phyloP scores from a whole-genome alignment of 2,113 vertebrate species.

The Nothobranchius kuhntae region DNA sequence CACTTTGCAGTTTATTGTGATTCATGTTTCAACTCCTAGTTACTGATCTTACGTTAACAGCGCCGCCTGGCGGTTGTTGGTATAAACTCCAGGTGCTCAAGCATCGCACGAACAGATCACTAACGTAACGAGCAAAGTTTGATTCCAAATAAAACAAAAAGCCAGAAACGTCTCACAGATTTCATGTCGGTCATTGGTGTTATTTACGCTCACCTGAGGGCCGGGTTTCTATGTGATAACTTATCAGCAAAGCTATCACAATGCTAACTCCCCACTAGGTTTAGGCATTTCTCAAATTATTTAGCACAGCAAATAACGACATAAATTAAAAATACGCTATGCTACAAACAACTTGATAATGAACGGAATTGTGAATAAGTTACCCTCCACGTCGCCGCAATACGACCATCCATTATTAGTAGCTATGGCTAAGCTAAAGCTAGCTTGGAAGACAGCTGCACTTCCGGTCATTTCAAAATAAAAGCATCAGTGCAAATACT shows the following conservation, averaged over 20 bases:
- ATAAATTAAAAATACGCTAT: accelerated
- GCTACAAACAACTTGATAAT: accelerated
- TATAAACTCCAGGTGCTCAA: neutral
- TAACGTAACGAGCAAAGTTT: neutral
- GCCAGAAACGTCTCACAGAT: neutral
- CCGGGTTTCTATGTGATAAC: neutral
- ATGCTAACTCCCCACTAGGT: neutral
- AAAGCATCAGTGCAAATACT: neutral
- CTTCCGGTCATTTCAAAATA: slow-evolving; percentile 50
- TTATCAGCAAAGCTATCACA: slow-evolving; percentile 32
- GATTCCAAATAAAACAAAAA: neutral
- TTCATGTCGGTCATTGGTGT: neutral
- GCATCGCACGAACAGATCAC: neutral
- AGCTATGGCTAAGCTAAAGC: neutral
- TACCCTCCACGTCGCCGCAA: slow-evolving; percentile 44
- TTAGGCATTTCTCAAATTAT: neutral
- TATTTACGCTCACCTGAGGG: neutral
- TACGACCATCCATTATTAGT: slow-evolving; percentile 47
- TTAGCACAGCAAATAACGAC: accelerated
- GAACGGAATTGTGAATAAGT: neutral
- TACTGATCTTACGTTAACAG: neutral
- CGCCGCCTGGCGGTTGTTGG: neutral
- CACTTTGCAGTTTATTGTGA: no score
- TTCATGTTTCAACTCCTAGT: neutral
- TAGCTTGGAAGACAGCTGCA: neutral